Percentiles rank a stretch among this genome's conserved stretches.
These are phyloP conservation scores for Shargacucullia verbasci DNA, from an alignment of 2,888 invertebrate species.

Conservation along the genomic window DNA sequence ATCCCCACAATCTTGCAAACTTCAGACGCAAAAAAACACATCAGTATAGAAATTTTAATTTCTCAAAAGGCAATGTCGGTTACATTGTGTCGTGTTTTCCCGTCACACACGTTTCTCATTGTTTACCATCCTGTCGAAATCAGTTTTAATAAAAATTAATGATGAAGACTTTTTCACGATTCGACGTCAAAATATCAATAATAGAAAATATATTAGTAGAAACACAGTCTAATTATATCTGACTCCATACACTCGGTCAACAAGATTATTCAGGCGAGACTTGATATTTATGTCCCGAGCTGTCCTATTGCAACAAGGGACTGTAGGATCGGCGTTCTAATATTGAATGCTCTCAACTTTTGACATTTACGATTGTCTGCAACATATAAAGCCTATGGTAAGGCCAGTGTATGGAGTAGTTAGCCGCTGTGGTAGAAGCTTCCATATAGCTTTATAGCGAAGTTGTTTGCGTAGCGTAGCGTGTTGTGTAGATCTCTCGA, in stretches of 20 bases:
- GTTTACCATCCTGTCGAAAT: too few species aligned
- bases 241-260: slow-evolving; percentile 8
- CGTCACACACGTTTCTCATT: too few species aligned
- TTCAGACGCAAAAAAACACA: too few species aligned
- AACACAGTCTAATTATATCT: slow-evolving; percentile 5
- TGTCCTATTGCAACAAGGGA: slow-evolving; percentile 19
- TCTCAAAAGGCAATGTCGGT: too few species aligned
- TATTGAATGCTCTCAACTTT: too few species aligned
- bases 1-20: too few species aligned
- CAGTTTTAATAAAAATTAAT: too few species aligned
- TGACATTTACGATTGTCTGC: too few species aligned
- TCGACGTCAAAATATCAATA: slow-evolving; percentile 35
- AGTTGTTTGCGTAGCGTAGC: slow-evolving; percentile 63
- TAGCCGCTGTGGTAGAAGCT: slow-evolving; percentile 69
- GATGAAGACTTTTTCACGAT: slow-evolving; percentile 4
- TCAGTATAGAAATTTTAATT: too few species aligned
- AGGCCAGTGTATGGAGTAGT: slow-evolving; percentile 15
- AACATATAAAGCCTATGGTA: too few species aligned
- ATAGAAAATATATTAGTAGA: slow-evolving; percentile 19
- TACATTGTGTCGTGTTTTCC: too few species aligned
- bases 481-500: slow-evolving; percentile 60
- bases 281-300: background rate
- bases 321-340: too few species aligned
- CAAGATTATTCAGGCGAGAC: background rate
- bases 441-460: slow-evolving; percentile 77